These are phyloP conservation scores for Neelides folsomi DNA, from an alignment of 2,888 invertebrate species.

Conservation along the genomic window DNA sequence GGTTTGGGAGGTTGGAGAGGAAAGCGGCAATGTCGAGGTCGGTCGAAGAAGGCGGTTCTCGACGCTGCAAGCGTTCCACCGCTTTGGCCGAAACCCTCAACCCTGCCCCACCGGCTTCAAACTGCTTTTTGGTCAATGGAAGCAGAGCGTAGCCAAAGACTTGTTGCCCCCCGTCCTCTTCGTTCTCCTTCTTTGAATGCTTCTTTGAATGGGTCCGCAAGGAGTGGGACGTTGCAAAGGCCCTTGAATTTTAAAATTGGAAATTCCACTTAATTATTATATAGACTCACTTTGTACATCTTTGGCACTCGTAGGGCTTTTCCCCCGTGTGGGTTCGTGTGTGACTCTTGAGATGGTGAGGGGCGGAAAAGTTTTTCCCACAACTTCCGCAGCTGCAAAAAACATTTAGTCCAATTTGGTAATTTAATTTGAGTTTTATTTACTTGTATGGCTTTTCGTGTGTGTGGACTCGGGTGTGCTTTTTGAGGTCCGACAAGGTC, in stretches of 20 bases:
- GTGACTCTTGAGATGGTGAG: slow-evolving; percentile 87
- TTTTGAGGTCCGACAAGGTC: slow-evolving; percentile 83
- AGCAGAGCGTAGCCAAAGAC: no score
- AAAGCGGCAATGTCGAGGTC: no score
- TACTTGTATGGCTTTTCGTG: slow-evolving; percentile 78
- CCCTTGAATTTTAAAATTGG: slow-evolving; percentile 30
- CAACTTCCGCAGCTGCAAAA: slow-evolving; percentile 62
- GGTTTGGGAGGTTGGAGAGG: no score
- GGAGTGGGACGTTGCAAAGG: slow-evolving; percentile 74
- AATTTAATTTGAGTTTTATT: slow-evolving; percentile 8
- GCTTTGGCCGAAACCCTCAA: no score
- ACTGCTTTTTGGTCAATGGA: no score
- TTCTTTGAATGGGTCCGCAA: slow-evolving; percentile 64
- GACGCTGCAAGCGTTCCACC: no score
- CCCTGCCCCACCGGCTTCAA: no score
- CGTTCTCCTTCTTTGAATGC: slow-evolving; percentile 41
- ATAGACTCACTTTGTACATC: slow-evolving; percentile 46
- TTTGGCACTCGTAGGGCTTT: slow-evolving; percentile 60
- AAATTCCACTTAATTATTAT: no score
- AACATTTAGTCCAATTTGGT: slow-evolving; percentile 1
- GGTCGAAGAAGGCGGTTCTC: no score
- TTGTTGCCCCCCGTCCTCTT: no score
- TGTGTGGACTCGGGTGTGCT: slow-evolving; percentile 83
- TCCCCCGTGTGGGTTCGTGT: slow-evolving; percentile 69
- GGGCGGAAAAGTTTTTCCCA: slow-evolving; percentile 83